phyloP scores from a whole-genome alignment of 2,888 invertebrate genomes.

The Plemyria rubiginata region DNA sequence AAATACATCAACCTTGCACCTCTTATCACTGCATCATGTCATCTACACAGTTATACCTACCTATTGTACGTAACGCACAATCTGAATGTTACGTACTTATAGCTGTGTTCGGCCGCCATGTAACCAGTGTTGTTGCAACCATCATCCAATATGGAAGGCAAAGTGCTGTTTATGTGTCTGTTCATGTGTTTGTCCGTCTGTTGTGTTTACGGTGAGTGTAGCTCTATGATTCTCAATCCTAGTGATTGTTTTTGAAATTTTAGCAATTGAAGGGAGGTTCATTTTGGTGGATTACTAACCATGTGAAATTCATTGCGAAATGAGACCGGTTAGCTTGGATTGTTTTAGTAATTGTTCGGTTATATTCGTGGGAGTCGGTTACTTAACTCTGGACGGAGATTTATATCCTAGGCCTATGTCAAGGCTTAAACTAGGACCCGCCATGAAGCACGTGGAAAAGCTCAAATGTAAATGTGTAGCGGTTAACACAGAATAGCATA shows the following conservation, averaged over 20 bases:
- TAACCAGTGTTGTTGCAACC: slow-evolving; percentile 36
- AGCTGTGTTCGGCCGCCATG: slow-evolving; percentile 16
- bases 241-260: not conserved
- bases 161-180: slow-evolving; percentile 36
- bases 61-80: not conserved
- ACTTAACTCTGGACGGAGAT: not conserved
- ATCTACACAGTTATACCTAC: slow-evolving; percentile 8
- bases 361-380: not conserved
- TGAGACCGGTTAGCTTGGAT: slow-evolving; percentile 19
- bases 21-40: slow-evolving; percentile 23
- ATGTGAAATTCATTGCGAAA: slow-evolving; percentile 25
- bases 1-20: slow-evolving; percentile 22
- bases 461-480: no score
- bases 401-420: not conserved
- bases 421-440: not conserved
- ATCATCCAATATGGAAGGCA: slow-evolving; percentile 35
- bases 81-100: slow-evolving; percentile 29
- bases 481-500: no score
- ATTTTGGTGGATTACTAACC: not conserved
- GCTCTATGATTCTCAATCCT: not conserved
- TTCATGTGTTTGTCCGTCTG: slow-evolving; percentile 32
- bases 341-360: slow-evolving; percentile 5
- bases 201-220: slow-evolving; percentile 38
- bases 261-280: not conserved
- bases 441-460: not conserved